A percentile compares a stretch with the other conserved stretches of the same genome.
Conservation (phyloP, 2,888 invertebrate species). For the Formica aserva region DNA sequence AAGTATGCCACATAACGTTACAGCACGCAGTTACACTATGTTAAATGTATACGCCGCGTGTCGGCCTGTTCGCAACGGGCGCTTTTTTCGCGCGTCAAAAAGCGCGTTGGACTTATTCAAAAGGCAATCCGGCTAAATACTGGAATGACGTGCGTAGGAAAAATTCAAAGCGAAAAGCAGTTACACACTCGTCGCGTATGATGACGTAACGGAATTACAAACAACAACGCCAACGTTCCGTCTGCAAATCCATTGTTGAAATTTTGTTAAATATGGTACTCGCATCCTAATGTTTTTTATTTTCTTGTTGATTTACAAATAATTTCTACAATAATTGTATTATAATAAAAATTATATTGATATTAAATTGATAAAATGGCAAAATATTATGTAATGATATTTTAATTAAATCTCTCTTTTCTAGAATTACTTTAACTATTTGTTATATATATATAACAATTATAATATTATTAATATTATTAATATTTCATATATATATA, state of each 20-base stretch:
- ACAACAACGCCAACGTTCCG: conserved; percentile 26
- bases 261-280: conserved; percentile 15
- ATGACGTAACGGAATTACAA: conserved; percentile 51
- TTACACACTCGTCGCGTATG: conserved; percentile 12
- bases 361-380: conserved; percentile 4
- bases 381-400: neutral
- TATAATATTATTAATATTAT: too few species aligned
- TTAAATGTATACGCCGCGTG: conserved; percentile 22
- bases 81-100: conserved; percentile 52
- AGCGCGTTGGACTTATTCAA: conserved; percentile 55
- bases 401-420: neutral
- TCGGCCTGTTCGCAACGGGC: conserved; percentile 31
- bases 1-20: conserved; percentile 37
- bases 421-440: neutral
- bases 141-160: conserved; percentile 51
- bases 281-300: neutral
- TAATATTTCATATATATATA: neutral
- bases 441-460: neutral
- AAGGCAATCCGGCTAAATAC: conserved; percentile 55
- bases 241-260: conserved; percentile 36
- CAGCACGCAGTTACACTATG: conserved; percentile 29
- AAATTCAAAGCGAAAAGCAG: conserved; percentile 54
- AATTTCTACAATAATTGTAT: neutral
- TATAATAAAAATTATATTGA: neutral
- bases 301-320: conserved; percentile 3